Percentiles rank a stretch among this genome's conserved stretches.
Conservation (phyloP, 2,113 vertebrate genomes). For the Alouatta palliata region DNA sequence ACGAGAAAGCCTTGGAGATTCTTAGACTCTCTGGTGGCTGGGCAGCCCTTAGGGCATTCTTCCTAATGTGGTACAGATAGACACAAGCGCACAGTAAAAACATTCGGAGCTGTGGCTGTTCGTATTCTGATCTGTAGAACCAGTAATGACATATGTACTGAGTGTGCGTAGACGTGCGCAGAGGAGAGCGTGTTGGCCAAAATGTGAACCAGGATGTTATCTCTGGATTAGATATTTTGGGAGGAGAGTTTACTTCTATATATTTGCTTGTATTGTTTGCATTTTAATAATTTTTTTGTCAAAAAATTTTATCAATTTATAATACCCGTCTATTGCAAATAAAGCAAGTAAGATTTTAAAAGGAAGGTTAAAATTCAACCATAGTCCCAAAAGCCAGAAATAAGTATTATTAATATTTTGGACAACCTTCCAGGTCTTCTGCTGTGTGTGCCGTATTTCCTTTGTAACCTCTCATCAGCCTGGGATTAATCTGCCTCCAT, state of each 20-base stretch:
- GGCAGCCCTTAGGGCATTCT: neutral
- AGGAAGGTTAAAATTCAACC: neutral
- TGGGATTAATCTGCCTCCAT: neutral
- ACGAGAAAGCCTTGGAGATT: neutral
- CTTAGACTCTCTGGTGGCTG: neutral
- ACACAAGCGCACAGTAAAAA: neutral
- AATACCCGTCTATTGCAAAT: neutral
- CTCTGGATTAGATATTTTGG: neutral
- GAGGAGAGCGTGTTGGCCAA: neutral
- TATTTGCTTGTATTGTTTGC: neutral
- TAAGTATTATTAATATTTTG: neutral
- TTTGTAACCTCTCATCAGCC: neutral
- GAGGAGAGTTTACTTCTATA: neutral
- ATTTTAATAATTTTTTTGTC: neutral
- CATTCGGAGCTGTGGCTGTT: neutral
- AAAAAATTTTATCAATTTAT: neutral
- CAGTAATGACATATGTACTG: neutral
- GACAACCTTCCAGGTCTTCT: neutral
- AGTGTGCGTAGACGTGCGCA: accelerated
- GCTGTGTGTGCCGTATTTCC: neutral
- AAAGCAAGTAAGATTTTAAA: neutral
- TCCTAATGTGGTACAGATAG: neutral
- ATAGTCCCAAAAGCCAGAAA: neutral
- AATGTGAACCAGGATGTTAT: neutral
- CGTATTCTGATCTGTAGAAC: neutral